Conservation (phyloP, 2,113 vertebrate genomes). For the Perca fluviatilis region DNA sequence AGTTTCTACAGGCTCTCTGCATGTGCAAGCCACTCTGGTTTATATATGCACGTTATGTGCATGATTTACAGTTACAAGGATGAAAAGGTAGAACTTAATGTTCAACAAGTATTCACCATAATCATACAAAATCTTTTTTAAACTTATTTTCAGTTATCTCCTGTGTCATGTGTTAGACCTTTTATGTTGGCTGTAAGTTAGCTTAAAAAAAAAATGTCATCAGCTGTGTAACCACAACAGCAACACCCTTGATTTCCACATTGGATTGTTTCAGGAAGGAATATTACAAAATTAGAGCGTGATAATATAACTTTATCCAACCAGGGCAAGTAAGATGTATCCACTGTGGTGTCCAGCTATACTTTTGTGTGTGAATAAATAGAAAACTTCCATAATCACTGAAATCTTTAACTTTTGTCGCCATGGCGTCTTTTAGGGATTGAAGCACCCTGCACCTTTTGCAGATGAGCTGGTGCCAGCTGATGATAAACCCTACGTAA, state of each 20-base stretch:
- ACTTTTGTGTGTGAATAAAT: not conserved
- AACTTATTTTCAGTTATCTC: not conserved
- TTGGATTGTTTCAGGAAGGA: not conserved
- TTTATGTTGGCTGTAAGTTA: not conserved
- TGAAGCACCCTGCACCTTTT: conserved; percentile 92
- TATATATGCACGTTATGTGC: not conserved
- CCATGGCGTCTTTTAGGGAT: conserved; percentile 80
- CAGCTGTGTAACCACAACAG: not conserved
- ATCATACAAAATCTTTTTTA: too few relatives aligned
- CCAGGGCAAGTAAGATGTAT: not conserved
- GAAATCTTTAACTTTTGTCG: not conserved
- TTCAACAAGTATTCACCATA: too few relatives aligned
- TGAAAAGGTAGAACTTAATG: not conserved
- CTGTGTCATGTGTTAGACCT: not conserved
- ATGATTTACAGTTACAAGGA: too few relatives aligned
- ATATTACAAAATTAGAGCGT: not conserved
- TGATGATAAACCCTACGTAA: conserved; percentile 85
- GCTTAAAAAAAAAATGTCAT: not conserved
- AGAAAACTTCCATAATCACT: not conserved
- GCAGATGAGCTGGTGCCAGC: conserved; percentile 89
- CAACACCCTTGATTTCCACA: conserved; percentile 1
- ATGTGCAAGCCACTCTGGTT: not conserved
- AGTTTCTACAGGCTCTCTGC: not conserved
- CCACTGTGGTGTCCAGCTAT: not conserved
- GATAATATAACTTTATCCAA: not conserved